Evolutionary conservation across 2,113 vertebrate species (phyloP).

Genomic region (Eulemur macaco): DNA sequence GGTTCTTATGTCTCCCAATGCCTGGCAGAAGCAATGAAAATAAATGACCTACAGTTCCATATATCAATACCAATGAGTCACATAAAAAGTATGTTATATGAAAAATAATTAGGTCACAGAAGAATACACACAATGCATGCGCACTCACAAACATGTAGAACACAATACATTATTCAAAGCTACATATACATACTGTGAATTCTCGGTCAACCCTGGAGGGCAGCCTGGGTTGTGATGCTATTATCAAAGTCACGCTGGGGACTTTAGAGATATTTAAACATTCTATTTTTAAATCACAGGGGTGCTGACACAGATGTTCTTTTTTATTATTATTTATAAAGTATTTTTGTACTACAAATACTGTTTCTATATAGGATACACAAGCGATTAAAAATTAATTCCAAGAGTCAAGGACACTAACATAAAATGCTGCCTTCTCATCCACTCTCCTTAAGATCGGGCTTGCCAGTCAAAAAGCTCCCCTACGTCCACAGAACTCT

Average conservation of each 20-base stretch:
- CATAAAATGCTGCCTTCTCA: not conserved
- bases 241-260: not conserved
- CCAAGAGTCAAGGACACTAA: not conserved
- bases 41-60: not conserved
- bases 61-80: not conserved
- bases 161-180: not conserved
- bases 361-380: not conserved
- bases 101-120: not conserved
- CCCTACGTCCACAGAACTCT: not conserved
- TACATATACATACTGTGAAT: not conserved
- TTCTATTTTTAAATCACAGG: not conserved
- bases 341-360: not conserved
- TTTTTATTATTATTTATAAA: not conserved
- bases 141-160: not conserved
- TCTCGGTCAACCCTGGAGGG: not conserved
- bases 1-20: not conserved
- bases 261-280: not conserved
- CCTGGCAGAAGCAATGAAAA: not conserved
- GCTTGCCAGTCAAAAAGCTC: not conserved
- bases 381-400: constrained; percentile 21
- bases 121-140: not conserved
- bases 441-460: not conserved
- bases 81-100: not conserved
- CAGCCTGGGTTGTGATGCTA: not conserved
- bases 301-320: not conserved